A percentile compares a stretch with the other conserved stretches of the same genome.
These are phyloP conservation scores for Gymnocephalus cernua DNA, from an alignment of 2,113 vertebrate genomes.

Conservation along the genomic window DNA sequence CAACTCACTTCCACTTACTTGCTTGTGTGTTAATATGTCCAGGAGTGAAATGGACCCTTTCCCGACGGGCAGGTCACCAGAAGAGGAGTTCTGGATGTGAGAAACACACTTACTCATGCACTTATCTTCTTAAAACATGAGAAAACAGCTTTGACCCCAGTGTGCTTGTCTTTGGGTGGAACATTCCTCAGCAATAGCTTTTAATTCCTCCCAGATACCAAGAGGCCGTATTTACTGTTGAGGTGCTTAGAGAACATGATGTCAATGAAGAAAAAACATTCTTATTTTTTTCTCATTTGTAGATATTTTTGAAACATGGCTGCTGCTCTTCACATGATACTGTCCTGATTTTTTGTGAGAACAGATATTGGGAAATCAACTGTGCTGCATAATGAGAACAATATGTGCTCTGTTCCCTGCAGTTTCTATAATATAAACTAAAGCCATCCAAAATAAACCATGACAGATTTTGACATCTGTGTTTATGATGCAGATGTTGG, in stretches of 20 bases:
- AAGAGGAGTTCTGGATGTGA: constrained; percentile 83
- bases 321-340: constrained; percentile 30
- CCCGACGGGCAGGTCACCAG: constrained; percentile 8
- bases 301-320: not conserved
- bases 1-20: not conserved
- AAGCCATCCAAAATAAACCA: constrained; percentile 33
- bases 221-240: not conserved
- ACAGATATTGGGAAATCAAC: constrained; percentile 35
- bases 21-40: constrained; percentile 33
- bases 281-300: not conserved
- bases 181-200: constrained; percentile 11
- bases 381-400: constrained; percentile 42
- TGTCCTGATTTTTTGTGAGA: constrained; percentile 26
- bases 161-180: not conserved
- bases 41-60: not conserved
- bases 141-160: not conserved
- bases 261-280: not conserved
- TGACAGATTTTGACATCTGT: constrained; percentile 14
- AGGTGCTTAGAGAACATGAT: not conserved
- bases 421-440: constrained; percentile 7
- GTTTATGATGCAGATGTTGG: constrained; percentile 14
- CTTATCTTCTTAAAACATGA: not conserved
- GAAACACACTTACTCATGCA: constrained; percentile 33
- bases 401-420: constrained; percentile 9
- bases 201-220: constrained; percentile 22